Conservation (phyloP, 2,797 vertebrate species). For the Prunella strophiata region DNA sequence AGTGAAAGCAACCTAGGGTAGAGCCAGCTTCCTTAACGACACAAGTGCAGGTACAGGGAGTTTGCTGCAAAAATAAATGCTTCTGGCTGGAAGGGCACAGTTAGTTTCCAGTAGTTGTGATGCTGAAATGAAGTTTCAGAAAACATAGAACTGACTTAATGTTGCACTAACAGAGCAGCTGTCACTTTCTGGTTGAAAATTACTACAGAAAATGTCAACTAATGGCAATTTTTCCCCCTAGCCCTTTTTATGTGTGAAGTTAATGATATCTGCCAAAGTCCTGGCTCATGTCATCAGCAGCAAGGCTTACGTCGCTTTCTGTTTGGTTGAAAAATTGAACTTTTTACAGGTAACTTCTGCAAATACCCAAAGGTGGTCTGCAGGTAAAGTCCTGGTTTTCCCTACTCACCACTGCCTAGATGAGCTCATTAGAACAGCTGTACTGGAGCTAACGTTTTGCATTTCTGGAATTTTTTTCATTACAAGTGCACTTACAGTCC, state of each 20-base stretch:
- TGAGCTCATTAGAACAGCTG: not conserved
- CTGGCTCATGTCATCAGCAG: not conserved
- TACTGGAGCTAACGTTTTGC: not conserved
- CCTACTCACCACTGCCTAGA: not conserved
- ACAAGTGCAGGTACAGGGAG: not conserved
- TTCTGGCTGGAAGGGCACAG: not conserved
- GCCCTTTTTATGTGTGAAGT: not conserved
- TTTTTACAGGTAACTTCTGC: not conserved
- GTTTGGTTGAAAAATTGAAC: accelerated
- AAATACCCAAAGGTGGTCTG: not conserved
- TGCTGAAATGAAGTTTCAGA: not conserved
- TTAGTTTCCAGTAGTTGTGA: not conserved
- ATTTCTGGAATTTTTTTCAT: not conserved
- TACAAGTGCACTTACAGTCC: not conserved
- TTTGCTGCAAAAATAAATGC: not conserved
- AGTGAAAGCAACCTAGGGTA: not conserved
- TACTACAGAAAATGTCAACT: not conserved
- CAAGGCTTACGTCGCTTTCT: not conserved
- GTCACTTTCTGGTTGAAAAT: not conserved
- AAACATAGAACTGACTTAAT: not conserved
- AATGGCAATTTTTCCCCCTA: not conserved
- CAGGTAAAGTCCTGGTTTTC: not conserved
- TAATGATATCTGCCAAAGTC: not conserved
- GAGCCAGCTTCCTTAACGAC: not conserved
- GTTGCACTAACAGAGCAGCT: not conserved